Percentiles rank a stretch among this genome's conserved stretches.
Conservation (phyloP, 2,797 vertebrate species). For the Chrysocyon brachyurus region DNA sequence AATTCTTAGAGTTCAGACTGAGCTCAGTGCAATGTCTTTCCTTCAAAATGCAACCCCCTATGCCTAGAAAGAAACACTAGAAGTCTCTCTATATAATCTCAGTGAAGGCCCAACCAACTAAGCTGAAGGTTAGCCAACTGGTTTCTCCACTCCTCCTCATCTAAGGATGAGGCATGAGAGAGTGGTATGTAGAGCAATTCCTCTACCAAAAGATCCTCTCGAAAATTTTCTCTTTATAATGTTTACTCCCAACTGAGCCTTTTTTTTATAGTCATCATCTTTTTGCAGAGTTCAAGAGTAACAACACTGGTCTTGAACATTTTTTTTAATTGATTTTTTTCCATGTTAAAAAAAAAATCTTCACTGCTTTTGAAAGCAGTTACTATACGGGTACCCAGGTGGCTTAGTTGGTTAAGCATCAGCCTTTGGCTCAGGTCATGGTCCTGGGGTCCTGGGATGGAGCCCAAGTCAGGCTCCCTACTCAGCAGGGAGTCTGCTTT, state of each 20-base stretch:
- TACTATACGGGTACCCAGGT: background rate
- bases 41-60: background rate
- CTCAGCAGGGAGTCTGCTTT: too few relatives aligned
- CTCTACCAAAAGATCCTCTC: background rate
- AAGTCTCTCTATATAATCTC: background rate
- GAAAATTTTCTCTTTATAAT: background rate
- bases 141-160: background rate
- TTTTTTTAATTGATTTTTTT: background rate
- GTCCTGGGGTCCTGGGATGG: too few relatives aligned
- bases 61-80: background rate
- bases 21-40: background rate
- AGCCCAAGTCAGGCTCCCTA: too few relatives aligned
- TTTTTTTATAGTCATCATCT: background rate
- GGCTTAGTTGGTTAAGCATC: too few relatives aligned
- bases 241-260: background rate
- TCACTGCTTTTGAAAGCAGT: background rate
- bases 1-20: background rate
- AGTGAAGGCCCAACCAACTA: background rate
- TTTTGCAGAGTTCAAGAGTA: background rate
- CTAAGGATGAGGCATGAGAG: background rate
- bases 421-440: too few relatives aligned
- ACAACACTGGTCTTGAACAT: background rate
- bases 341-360: background rate
- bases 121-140: background rate
- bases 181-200: background rate